phyloP scores from a whole-genome alignment of 1,140 invertebrate species.

The Heliothis virescens region DNA sequence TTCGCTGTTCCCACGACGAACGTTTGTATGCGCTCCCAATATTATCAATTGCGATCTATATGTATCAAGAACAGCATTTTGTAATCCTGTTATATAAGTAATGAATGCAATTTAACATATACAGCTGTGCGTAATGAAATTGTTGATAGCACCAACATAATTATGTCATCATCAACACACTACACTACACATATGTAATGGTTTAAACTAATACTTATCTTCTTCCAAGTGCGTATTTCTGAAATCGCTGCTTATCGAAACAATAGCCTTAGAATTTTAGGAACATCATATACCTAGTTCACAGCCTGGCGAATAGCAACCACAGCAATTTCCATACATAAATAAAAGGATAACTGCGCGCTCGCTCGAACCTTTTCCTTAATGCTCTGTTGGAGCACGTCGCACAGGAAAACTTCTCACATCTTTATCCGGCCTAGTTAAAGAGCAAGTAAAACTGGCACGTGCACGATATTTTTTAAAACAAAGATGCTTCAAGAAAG shows the following conservation, averaged over 20 bases:
- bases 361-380: conserved; percentile 15
- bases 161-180: too few species aligned
- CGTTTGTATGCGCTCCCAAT: conserved; percentile 1
- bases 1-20: conserved; percentile 19
- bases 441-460: conserved; percentile 12
- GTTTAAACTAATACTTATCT: too few species aligned
- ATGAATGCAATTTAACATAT: background rate
- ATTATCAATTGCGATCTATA: background rate
- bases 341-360: conserved; percentile 5
- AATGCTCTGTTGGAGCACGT: conserved; percentile 11
- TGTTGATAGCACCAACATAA: too few species aligned
- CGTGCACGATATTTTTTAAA: background rate
- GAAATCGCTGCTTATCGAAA: background rate
- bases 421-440: conserved; percentile 20
- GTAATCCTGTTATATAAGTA: background rate
- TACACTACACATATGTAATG: too few species aligned
- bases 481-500: too few species aligned
- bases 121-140: too few species aligned
- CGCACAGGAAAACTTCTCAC: conserved; percentile 24
- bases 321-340: background rate
- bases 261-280: background rate
- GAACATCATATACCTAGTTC: too few species aligned
- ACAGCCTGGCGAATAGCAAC: too few species aligned
- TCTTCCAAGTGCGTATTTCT: too few species aligned
- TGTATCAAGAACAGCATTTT: conserved; percentile 19